Percentiles rank a stretch among this genome's conserved stretches.
Evolutionary conservation across 2,113 vertebrate species (phyloP).

Genomic region (Crocuta crocuta): DNA sequence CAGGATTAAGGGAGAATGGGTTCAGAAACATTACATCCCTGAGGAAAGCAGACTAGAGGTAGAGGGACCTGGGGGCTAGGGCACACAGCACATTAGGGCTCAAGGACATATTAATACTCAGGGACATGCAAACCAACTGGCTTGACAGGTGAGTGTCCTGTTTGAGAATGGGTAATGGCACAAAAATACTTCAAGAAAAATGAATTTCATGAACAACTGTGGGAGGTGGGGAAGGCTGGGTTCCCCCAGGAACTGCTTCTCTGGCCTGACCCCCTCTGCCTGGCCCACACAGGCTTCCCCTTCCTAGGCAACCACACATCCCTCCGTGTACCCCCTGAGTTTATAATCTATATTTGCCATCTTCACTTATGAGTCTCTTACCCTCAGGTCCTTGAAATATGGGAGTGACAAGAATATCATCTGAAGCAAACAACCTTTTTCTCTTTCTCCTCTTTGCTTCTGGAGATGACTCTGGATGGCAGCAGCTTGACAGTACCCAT

Average conservation of each 20-base stretch:
- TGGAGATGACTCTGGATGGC: background rate
- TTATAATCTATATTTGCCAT: background rate
- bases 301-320: background rate
- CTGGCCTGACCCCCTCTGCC: background rate
- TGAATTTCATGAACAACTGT: rapidly evolving
- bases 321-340: rapidly evolving
- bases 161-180: background rate
- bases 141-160: no score
- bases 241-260: background rate
- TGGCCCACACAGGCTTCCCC: background rate
- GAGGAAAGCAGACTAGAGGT: background rate
- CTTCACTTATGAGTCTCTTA: background rate
- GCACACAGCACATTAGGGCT: background rate
- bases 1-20: background rate
- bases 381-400: background rate
- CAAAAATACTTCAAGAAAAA: background rate
- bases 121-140: background rate
- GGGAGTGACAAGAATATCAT: background rate
- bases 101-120: background rate
- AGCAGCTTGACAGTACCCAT: rapidly evolving
- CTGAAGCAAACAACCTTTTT: background rate
- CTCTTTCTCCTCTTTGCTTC: background rate
- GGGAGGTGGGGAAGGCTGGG: background rate
- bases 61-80: background rate
- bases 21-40: background rate